Base-by-base conservation (phyloP, 2,888 invertebrate species). In the Lydus trimaculatus region DNA sequence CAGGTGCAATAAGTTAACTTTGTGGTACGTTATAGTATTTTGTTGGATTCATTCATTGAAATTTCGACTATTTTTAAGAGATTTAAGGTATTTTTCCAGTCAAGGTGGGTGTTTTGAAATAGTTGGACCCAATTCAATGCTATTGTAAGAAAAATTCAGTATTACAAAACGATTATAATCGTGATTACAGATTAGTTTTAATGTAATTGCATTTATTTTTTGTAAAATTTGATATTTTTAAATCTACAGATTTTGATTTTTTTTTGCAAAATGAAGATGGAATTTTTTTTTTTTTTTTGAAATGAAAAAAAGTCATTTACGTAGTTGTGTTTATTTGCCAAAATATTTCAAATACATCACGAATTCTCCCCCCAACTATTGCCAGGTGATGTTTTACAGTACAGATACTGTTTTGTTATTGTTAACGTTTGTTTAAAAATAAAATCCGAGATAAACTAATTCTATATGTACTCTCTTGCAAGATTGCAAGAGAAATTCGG, bases 371-470 rank as follows among this genome's bases (percentile, higher is more conserved):
- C 11, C 17, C 9, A 15, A 63, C 43, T 66, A 58, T 66, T 66
- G 66, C 63, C 66, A 66, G 66, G 61, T 65, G 66, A 66, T 36
- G 31, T 48, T 66, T 39, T 52, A 52, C 48, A 23, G 48, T 52
- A 52, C 48, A 52, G 48, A 52, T 23, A 11, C 48, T 23, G 23
- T 52, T 52, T 52, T 52, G 48, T 52, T 52, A 52, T 52, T 52
- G 48, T 52, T 52, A 43, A 23, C 48, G 3, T 52, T 23, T 52
- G 23, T 52, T 52, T 52, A 52, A 52, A 52, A 52, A 52, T 52
- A 52, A 52, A 52, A 52, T 52, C 48, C 2, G 48, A 17, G 48
- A 48, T 48, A 48, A 48, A 15, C 39, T n/a, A 39, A n/a, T 15
- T 39, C n/a, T n/a, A n/a, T n/a, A n/a, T n/a, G n/a, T n/a, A n/a